These are phyloP conservation scores for Petrosia ficiformis DNA, from an alignment of 37 sponge, comb jelly and placozoan species.

Conservation along the genomic window DNA sequence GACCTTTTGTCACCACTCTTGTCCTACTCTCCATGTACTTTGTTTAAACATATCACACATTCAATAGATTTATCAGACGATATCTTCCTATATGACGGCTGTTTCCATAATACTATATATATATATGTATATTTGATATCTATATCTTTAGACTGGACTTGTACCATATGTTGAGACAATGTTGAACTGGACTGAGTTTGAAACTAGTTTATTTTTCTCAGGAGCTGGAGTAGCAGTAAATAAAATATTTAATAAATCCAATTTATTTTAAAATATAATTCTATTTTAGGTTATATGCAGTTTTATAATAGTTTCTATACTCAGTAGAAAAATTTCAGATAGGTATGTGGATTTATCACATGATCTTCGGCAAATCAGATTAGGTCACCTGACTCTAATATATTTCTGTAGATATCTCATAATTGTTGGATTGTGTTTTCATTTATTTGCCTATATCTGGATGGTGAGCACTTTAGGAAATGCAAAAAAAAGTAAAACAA, in stretches of 20 bases:
- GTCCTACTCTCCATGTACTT: no score
- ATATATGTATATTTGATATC: background rate
- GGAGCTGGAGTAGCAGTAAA: conserved; percentile 59
- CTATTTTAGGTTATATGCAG: conserved; percentile 42
- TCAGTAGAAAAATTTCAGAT: conserved; percentile 48
- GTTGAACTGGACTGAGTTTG: conserved; percentile 58
- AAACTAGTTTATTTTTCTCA: conserved; percentile 74
- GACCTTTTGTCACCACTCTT: no score
- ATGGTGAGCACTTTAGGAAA: conserved; percentile 11
- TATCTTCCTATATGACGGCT: no score
- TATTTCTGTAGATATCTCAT: conserved; percentile 56
- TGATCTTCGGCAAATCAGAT: background rate
- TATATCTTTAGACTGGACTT: conserved; percentile 48
- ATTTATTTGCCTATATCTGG: conserved; percentile 45
- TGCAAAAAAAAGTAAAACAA: background rate
- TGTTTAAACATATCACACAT: no score
- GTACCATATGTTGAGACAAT: conserved; percentile 67
- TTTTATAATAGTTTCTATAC: conserved; percentile 26
- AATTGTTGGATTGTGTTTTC: conserved; percentile 45
- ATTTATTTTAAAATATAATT: no score
- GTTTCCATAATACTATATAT: no score
- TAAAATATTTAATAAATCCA: no score
- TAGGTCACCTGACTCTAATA: background rate
- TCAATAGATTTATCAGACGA: no score
- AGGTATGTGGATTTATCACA: conserved; percentile 40